Percentiles rank a stretch among this genome's conserved stretches.
These are phyloP conservation scores for Zaprionus vittiger DNA, from an alignment of 1,140 invertebrate genomes.

Conservation along the genomic window DNA sequence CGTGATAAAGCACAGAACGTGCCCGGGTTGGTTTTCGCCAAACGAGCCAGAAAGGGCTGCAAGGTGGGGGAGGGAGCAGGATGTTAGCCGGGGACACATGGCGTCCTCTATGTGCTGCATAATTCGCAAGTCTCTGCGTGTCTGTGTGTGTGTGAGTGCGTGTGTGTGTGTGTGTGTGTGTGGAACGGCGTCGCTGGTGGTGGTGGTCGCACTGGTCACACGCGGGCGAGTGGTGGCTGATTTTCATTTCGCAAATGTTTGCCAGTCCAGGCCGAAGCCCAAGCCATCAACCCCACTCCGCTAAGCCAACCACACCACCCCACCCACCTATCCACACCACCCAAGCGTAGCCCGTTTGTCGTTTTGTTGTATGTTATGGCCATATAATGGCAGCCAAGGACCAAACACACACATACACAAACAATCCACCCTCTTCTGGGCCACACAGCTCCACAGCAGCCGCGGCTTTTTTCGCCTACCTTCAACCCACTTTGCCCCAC, in stretches of 20 bases:
- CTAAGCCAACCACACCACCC: not conserved
- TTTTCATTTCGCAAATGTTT: slow-evolving; percentile 75
- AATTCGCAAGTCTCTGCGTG: slow-evolving; percentile 52
- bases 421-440: slow-evolving; percentile 19
- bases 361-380: slow-evolving; percentile 48
- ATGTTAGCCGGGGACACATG: slow-evolving; percentile 37
- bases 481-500: not conserved
- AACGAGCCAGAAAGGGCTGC: slow-evolving; percentile 26
- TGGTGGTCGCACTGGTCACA: slow-evolving; percentile 68
- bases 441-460: slow-evolving; percentile 11
- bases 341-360: not conserved
- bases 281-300: not conserved
- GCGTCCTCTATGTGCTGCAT: slow-evolving; percentile 42
- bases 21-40: slow-evolving; percentile 53
- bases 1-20: slow-evolving; percentile 49
- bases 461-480: not conserved
- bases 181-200: slow-evolving; percentile 18
- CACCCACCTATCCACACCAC: slow-evolving; percentile 1
- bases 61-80: not conserved
- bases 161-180: slow-evolving; percentile 11
- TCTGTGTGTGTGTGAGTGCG: slow-evolving; percentile 15
- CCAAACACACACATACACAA: slow-evolving; percentile 28
- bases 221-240: slow-evolving; percentile 64
- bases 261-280: slow-evolving; percentile 27
- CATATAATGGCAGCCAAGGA: slow-evolving; percentile 49